Conservation (phyloP, 2,113 vertebrate species). For the Mus pahari region DNA sequence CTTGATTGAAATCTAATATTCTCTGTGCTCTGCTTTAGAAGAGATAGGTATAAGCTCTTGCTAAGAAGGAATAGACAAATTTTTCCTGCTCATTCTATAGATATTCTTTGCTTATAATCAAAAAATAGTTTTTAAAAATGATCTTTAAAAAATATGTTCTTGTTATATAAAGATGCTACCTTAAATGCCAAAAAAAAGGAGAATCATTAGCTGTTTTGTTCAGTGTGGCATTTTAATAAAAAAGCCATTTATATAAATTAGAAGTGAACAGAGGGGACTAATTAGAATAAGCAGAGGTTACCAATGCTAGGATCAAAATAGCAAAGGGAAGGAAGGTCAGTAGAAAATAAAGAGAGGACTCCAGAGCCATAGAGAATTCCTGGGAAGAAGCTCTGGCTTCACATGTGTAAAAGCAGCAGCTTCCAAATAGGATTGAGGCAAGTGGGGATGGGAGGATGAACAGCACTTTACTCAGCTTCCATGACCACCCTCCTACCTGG, state of each 20-base stretch:
- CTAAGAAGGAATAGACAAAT: constrained; percentile 51
- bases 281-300: neutral
- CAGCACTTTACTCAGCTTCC: neutral
- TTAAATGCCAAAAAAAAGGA: constrained; percentile 1
- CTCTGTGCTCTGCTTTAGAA: constrained; percentile 48
- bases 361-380: neutral
- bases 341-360: neutral
- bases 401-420: neutral
- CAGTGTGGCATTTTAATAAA: neutral
- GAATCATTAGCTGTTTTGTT: constrained; percentile 20
- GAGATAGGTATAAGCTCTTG: constrained; percentile 27
- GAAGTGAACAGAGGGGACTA: neutral
- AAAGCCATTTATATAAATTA: neutral
- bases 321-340: neutral
- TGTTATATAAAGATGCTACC: constrained; percentile 41
- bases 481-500: accelerated
- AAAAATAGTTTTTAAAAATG: neutral
- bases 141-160: neutral
- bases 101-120: constrained; percentile 30
- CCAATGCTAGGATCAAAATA: neutral
- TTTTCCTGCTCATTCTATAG: constrained; percentile 27
- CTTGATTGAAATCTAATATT: constrained; percentile 50
- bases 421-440: neutral
- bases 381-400: neutral
- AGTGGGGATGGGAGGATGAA: neutral